Conservation (phyloP, 2,888 invertebrate species). For the Cataglyphis albicans region DNA sequence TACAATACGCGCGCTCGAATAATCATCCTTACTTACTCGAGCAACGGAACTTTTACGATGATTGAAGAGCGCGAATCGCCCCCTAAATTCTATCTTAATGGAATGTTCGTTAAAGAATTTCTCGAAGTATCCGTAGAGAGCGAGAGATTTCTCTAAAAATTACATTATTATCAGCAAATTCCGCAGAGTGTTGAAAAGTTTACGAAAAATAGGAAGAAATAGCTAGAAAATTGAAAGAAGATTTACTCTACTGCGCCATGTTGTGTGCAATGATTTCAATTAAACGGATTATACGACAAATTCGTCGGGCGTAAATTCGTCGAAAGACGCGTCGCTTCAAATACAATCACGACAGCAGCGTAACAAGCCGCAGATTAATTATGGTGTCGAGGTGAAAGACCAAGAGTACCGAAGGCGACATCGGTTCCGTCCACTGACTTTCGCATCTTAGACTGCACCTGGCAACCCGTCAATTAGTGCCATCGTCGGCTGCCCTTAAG, state of each 20-base stretch:
- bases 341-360: conserved; percentile 70
- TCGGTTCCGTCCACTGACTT: conserved; percentile 72
- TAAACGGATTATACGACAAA: background rate
- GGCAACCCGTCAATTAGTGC: conserved; percentile 80
- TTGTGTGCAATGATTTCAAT: background rate
- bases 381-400: conserved; percentile 75
- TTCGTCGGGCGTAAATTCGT: conserved; percentile 1
- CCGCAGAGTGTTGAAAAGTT: background rate
- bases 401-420: conserved; percentile 76
- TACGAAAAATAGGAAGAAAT: background rate
- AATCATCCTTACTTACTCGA: background rate
- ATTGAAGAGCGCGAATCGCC: background rate
- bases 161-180: background rate
- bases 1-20: background rate
- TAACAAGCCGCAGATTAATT: conserved; percentile 76
- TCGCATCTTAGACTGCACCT: conserved; percentile 71
- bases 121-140: background rate
- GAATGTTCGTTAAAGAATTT: background rate
- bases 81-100: background rate
- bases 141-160: background rate
- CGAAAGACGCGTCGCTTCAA: conserved; percentile 36
- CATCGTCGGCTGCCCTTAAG: conserved; percentile 71
- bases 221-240: background rate
- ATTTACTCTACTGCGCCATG: background rate
- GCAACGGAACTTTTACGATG: conserved; percentile 5